Percentiles rank a stretch among this genome's conserved stretches.
Conservation (phyloP, 2,797 vertebrate genomes). For the Pantherophis alleghaniensis region DNA sequence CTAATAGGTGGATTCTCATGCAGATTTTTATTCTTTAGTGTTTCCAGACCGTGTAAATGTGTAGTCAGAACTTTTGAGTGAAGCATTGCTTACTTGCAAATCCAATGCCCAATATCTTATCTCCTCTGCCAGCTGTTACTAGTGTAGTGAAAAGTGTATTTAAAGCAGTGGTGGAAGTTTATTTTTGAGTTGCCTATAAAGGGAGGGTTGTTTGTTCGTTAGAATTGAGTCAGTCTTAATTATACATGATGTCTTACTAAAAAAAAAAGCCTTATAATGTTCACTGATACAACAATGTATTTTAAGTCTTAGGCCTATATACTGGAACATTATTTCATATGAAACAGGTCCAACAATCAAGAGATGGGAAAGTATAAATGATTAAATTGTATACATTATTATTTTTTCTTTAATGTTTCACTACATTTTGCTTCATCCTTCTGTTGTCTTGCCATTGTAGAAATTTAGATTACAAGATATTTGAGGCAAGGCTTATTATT, state of each 20-base stretch:
- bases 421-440: neutral
- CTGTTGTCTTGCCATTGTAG: neutral
- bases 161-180: neutral
- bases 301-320: neutral
- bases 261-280: neutral
- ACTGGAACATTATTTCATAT: neutral
- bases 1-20: neutral
- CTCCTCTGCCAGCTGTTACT: neutral
- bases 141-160: neutral
- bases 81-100: neutral
- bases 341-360: neutral
- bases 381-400: neutral
- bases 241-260: neutral
- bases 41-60: neutral
- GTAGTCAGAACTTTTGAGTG: neutral
- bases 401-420: neutral
- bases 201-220: neutral
- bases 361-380: neutral
- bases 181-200: neutral
- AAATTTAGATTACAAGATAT: neutral
- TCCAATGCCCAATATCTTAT: too few relatives aligned
- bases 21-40: neutral
- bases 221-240: neutral
- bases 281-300: neutral
- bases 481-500: neutral